Conservation (phyloP, 2,888 invertebrate species). For the Neoaliturus tenellus region DNA sequence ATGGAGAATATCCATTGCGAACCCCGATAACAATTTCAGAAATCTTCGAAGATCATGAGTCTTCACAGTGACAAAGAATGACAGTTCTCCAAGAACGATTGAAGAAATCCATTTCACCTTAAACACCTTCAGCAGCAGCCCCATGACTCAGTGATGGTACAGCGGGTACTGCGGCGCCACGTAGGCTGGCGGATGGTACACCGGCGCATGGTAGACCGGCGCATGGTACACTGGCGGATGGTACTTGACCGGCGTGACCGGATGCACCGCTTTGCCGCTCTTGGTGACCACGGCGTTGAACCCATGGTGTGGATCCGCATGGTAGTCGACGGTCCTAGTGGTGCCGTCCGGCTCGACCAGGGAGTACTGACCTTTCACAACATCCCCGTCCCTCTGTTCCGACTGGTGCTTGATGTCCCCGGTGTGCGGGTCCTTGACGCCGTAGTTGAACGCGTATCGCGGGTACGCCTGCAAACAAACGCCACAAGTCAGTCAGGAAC, state of each 20-base stretch:
- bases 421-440: constrained; percentile 84
- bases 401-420: constrained; percentile 85
- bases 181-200: constrained; percentile 32
- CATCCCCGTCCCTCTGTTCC: constrained; percentile 83
- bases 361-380: constrained; percentile 78
- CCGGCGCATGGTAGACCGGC: constrained; percentile 27
- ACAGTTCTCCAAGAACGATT: too few relatives aligned
- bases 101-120: too few relatives aligned
- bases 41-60: too few relatives aligned
- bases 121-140: too few relatives aligned
- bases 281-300: constrained; percentile 79
- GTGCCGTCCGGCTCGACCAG: constrained; percentile 86
- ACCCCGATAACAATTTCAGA: too few relatives aligned
- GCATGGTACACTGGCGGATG: constrained; percentile 33
- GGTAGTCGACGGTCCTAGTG: constrained; percentile 83
- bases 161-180: constrained; percentile 25
- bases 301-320: constrained; percentile 83
- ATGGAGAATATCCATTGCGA: too few relatives aligned
- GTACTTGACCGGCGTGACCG: constrained; percentile 35
- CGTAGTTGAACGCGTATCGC: constrained; percentile 85
- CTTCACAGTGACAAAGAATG: too few relatives aligned
- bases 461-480: constrained; percentile 81
- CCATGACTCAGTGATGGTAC: not conserved
- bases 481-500: too few relatives aligned
- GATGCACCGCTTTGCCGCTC: constrained; percentile 61